Base-by-base conservation (phyloP, 1,140 invertebrate species). In the Cyphomyrmex costatus region DNA sequence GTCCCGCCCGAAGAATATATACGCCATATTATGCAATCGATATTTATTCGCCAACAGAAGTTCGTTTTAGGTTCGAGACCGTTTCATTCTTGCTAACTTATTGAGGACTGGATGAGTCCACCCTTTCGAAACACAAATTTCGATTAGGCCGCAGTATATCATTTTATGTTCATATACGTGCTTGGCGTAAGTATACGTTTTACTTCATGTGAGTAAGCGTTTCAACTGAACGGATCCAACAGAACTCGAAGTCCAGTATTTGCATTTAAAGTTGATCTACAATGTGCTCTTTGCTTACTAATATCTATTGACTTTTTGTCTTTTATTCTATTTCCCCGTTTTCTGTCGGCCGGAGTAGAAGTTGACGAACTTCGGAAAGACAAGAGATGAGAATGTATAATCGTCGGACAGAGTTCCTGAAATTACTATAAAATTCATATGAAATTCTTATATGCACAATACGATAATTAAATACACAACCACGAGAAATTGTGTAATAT, bases 31-130 rank as follows among this genome's bases (percentile, higher is more conserved):
- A 82, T 27, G 63, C 21, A 71, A 21, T 73, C 14, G 21, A 74
- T n/a, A 46, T 33, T 82, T 71, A 60, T 82, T 79, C 33, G 8
- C 10, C 30, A 14, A 42, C 21, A 42, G 51, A 71, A 71, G 19
- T 56, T 56, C 14, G 5, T 8, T 68, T n/a, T 14, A 61, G 5
- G 4, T 27, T 27, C 12, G 24, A 66, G 19, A 65, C 30, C 33
- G 8, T 21, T 21, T 36, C 30, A 30, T n/a, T 42, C n/a, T 66
- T 42, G 63, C 33, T 66, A 42, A 51, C 30, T 56, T 33, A 74
- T 74, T 24, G 30, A 21, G n/a, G 21, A 65, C 33, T 6, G 4
- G 14, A 10, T 14, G 3, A 21, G 21, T 42, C 10, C 33, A 66
- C 21, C 33, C n/a, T 42, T 46, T 66, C n/a, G 30, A 36, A 36